phyloP scores from a whole-genome alignment of 1,140 invertebrate genomes.

The Trichoplusia ni region DNA sequence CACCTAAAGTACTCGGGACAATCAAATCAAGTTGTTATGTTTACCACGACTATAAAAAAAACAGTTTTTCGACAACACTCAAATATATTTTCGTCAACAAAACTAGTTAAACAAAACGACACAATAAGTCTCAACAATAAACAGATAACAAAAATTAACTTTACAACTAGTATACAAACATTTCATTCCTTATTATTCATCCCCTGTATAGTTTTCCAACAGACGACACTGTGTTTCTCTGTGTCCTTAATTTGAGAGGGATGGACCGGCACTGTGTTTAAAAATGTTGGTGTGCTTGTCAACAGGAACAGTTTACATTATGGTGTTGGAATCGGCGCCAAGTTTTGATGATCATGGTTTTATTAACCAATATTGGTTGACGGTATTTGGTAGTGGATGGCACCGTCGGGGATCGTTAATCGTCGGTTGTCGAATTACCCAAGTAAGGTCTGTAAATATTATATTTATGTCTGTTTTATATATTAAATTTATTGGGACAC shows the following conservation, averaged over 20 bases:
- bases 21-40: neutral
- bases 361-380: slow-evolving; percentile 79
- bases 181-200: slow-evolving; percentile 24
- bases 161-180: slow-evolving; percentile 37
- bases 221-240: slow-evolving; percentile 19
- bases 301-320: slow-evolving; percentile 46
- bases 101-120: slow-evolving; percentile 67
- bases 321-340: slow-evolving; percentile 61
- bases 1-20: no score
- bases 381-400: slow-evolving; percentile 38
- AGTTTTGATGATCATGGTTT: slow-evolving; percentile 78
- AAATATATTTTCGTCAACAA: slow-evolving; percentile 40
- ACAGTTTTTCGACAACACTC: slow-evolving; percentile 16
- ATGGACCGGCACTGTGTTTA: slow-evolving; percentile 40
- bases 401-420: slow-evolving; percentile 22
- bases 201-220: slow-evolving; percentile 41
- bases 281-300: slow-evolving; percentile 22
- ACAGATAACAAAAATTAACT: slow-evolving; percentile 54
- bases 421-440: no score
- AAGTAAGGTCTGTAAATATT: no score
- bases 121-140: slow-evolving; percentile 71
- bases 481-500: no score
- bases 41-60: slow-evolving; percentile 6
- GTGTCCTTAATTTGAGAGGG: slow-evolving; percentile 30
- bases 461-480: no score